These are phyloP conservation scores for Reticulitermes speratus DNA, from an alignment of 1,140 invertebrate genomes.

Conservation along the genomic window DNA sequence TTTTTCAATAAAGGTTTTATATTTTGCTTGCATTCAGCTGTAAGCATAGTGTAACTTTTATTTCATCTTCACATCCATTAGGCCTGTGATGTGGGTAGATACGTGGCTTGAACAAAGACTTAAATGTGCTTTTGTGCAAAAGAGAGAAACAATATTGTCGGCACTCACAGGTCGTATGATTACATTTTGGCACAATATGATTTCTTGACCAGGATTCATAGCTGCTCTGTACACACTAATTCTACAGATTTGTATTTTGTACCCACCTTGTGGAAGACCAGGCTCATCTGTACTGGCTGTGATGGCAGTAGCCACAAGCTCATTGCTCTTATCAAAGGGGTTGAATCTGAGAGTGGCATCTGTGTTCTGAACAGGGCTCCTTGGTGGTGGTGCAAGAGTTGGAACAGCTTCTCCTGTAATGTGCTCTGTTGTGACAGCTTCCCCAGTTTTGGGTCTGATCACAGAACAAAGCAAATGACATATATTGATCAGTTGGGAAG, in stretches of 20 bases:
- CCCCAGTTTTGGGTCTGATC: neutral
- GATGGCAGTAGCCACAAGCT: conserved; percentile 48
- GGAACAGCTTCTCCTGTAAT: conserved; percentile 53
- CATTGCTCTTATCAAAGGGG: conserved; percentile 76
- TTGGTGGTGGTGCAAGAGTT: conserved; percentile 71
- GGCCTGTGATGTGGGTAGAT: too few species aligned
- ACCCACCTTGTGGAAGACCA: neutral
- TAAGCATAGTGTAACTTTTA: too few species aligned
- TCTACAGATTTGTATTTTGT: neutral
- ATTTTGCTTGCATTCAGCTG: too few species aligned
- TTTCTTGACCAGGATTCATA: too few species aligned
- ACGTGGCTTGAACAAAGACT: too few species aligned
- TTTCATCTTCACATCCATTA: too few species aligned
- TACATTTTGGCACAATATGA: too few species aligned
- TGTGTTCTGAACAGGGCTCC: conserved; percentile 51
- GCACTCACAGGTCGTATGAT: too few species aligned
- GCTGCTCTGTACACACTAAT: too few species aligned
- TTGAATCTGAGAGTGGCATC: conserved; percentile 64
- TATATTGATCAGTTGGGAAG: neutral
- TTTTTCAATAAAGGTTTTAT: too few species aligned
- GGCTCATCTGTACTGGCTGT: neutral
- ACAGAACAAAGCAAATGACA: neutral
- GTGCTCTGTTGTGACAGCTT: neutral
- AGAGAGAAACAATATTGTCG: too few species aligned
- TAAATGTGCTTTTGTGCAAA: too few species aligned